A percentile compares a stretch with the other conserved stretches of the same genome.
phyloP scores from a whole-genome alignment of 1,140 invertebrate species.

The Rhyacophila brunnea region DNA sequence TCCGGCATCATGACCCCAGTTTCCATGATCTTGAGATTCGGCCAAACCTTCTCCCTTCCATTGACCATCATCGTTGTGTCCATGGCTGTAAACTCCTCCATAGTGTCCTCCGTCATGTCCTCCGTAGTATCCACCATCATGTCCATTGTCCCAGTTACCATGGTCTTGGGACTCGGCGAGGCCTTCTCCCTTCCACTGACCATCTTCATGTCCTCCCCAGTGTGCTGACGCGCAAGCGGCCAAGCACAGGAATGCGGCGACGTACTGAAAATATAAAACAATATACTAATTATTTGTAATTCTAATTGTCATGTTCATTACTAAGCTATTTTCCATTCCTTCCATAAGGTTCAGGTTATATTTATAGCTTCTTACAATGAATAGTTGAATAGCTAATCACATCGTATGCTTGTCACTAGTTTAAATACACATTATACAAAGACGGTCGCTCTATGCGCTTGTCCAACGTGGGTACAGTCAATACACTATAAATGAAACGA shows the following conservation, averaged over 20 bases:
- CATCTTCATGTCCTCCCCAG: conserved; percentile 14
- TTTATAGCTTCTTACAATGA: too few species aligned
- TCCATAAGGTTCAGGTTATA: too few species aligned
- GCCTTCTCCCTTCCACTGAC: conserved; percentile 23
- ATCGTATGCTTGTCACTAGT: too few species aligned
- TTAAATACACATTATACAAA: too few species aligned
- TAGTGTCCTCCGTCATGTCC: conserved; percentile 1
- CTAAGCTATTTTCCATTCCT: too few species aligned
- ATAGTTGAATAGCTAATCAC: too few species aligned
- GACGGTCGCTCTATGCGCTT: too few species aligned
- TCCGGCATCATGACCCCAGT: neutral
- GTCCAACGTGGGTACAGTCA: too few species aligned
- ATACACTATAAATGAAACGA: too few species aligned
- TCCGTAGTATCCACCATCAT: neutral
- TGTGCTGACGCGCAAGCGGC: conserved; percentile 18
- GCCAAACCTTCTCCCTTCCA: neutral
- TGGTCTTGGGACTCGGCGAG: conserved; percentile 25
- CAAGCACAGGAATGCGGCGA: conserved; percentile 26
- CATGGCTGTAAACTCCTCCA: neutral
- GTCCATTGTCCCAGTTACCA: conserved; percentile 10
- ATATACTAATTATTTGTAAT: too few species aligned
- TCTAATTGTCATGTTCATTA: too few species aligned
- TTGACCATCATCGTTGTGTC: conserved; percentile 16
- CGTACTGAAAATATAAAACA: conserved; percentile 5
- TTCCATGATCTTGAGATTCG: conserved; percentile 20